A percentile compares a stretch with the other conserved stretches of the same genome.
Conservation (phyloP, 2,797 vertebrate species). For the Microctenopoma stevenorrisi region DNA sequence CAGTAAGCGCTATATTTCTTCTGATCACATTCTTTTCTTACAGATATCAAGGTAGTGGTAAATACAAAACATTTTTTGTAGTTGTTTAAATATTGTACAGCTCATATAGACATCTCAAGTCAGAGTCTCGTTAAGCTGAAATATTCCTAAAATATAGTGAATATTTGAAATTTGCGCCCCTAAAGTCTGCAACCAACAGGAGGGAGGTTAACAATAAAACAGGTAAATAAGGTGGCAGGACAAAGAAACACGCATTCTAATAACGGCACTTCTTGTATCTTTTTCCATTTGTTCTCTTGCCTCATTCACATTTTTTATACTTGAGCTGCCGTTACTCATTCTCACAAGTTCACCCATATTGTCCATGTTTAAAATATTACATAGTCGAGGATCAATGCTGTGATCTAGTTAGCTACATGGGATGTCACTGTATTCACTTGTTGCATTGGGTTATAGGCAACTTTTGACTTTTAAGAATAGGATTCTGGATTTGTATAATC, state of each 20-base stretch:
- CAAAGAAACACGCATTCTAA: constrained; percentile 16
- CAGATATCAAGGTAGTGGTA: constrained; percentile 22
- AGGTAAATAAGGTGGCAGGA: constrained; percentile 10
- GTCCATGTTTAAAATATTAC: constrained; percentile 13
- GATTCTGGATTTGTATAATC: constrained; percentile 16
- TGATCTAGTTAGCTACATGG: constrained; percentile 14
- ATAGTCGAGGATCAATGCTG: constrained; percentile 20
- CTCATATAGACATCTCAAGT: no score
- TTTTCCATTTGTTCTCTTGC: constrained; percentile 61
- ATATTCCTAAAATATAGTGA: constrained; percentile 45
- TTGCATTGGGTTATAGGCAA: constrained; percentile 43
- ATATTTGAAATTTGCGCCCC: constrained; percentile 34
- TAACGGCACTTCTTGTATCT: background rate
- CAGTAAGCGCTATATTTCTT: background rate
- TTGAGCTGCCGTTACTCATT: constrained; percentile 7
- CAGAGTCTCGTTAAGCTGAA: background rate
- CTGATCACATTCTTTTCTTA: constrained; percentile 11
- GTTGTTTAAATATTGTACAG: constrained; percentile 9
- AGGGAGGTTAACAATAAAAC: constrained; percentile 31
- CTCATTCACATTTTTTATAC: no score
- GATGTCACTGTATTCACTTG: constrained; percentile 8
- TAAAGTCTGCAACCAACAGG: constrained; percentile 25
- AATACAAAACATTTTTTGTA: constrained; percentile 25
- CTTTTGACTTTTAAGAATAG: constrained; percentile 17
- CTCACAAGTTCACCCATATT: constrained; percentile 14